Base-by-base conservation (phyloP, 2,113 vertebrate genomes). In the Murina feae region DNA sequence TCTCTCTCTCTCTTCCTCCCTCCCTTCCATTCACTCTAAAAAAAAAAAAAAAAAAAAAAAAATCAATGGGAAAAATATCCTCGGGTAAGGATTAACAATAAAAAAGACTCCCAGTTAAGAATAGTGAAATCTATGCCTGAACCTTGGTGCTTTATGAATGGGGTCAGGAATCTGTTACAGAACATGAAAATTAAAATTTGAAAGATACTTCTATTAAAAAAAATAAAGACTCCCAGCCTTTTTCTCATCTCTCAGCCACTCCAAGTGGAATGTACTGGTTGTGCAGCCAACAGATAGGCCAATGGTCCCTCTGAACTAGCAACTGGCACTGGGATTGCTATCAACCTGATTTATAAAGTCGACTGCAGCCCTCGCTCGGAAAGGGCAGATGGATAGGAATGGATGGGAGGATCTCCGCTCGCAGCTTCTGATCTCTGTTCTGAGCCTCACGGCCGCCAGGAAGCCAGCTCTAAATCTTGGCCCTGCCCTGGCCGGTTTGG, bases 171-270 rank as follows among this genome's bases (percentile, higher is more conserved):
- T 88, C 72, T 89, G 42, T 93, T 96, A 75, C 30, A 75, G 88
- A 95, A 96, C 20, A 35, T n/a, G 60, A 75, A 89, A 86, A 69
- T 76, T 60, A 69, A 85, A 78, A 85, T 80, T 81, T 95, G 94
- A 96, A 95, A 97, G 94, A 58, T 25, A 35, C 87, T 95, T 93
- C 94, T 94, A 35, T 90, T 87, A 20, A 20, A 25, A 58, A 58
- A 58, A 58, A 60, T 28, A 60, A 28, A 60, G 23, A 28, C 23
- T 28, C 13, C 18, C 18, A 17, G 30, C 35, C 21, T 58, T 55
- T 78, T 17, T 28, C 17, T 9, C 3, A 10, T 49, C 32, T 23
- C 60, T 20, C 7, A 9, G 21, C 42, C 71, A 78, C 58, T 47
- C 49, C n/a, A 23, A 49, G 18, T 10, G 68, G 63, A 89, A 89